These are phyloP conservation scores for Pollimyrus isidori DNA, from an alignment of 2,113 vertebrate species.

Conservation along the genomic window DNA sequence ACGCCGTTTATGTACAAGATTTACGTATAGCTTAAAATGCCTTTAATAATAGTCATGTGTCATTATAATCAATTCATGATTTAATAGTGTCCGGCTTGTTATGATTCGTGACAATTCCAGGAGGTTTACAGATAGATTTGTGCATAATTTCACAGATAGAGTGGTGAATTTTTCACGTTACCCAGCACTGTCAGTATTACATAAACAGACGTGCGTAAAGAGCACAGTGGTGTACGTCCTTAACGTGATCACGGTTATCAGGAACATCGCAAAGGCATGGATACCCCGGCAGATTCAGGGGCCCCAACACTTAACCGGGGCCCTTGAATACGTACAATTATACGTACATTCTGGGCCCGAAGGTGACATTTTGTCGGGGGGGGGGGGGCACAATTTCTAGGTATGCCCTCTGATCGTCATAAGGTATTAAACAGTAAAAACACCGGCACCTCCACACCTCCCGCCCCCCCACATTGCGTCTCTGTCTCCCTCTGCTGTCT, in stretches of 20 bases:
- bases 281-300: neutral
- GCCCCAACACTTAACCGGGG: neutral
- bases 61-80: neutral
- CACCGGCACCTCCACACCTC: neutral
- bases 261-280: neutral
- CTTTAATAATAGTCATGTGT: neutral
- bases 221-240: neutral
- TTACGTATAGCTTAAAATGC: neutral
- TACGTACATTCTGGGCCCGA: neutral
- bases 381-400: neutral
- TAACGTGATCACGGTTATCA: neutral
- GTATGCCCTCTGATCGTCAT: neutral
- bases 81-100: neutral
- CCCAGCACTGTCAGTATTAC: neutral
- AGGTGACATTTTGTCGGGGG: neutral
- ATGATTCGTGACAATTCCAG: neutral
- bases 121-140: neutral
- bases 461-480: neutral
- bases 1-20: neutral
- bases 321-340: neutral
- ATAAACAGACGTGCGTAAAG: neutral
- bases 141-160: neutral
- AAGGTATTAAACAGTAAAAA: neutral
- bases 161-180: neutral
- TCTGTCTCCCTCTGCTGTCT: conserved; percentile 18